Conservation (phyloP, 2,797 vertebrate genomes). For the Setipinna tenuifilis region DNA sequence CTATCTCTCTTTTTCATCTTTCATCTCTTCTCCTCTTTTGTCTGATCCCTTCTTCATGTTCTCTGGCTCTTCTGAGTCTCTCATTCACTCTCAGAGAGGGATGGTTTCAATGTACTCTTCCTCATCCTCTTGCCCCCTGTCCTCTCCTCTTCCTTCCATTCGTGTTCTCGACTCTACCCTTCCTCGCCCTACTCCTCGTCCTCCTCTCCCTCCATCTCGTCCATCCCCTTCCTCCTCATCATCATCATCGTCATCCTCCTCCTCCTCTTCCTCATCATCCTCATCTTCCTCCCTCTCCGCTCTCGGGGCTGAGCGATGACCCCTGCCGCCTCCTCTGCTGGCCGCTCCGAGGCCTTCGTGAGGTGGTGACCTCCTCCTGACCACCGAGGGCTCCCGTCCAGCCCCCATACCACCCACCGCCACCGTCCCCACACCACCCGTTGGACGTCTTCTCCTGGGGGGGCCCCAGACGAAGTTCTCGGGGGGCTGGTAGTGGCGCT, state of each 20-base stretch:
- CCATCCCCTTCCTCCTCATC: slow-evolving; percentile 16
- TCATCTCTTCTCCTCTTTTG: background rate
- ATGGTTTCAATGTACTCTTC: slow-evolving; percentile 62
- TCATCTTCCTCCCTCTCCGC: slow-evolving; percentile 63
- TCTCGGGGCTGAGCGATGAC: background rate
- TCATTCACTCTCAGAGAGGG: slow-evolving; percentile 55
- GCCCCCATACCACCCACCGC: slow-evolving; percentile 47
- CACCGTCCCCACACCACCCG: slow-evolving; percentile 61
- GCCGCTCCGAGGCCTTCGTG: slow-evolving; percentile 4
- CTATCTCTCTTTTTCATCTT: background rate
- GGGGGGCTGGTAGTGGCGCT: slow-evolving; percentile 84
- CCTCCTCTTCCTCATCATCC: slow-evolving; percentile 56
- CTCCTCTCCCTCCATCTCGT: slow-evolving; percentile 39
- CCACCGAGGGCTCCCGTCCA: background rate
- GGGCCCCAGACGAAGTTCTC: slow-evolving; percentile 97
- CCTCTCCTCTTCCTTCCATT: slow-evolving; percentile 20
- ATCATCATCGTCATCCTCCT: slow-evolving; percentile 54
- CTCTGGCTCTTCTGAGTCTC: slow-evolving; percentile 9
- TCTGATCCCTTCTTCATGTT: background rate
- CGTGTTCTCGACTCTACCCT: slow-evolving; percentile 34
- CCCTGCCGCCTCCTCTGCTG: background rate
- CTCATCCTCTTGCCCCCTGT: slow-evolving; percentile 50
- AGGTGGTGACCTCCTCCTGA: background rate
- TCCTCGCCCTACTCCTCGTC: slow-evolving; percentile 47
- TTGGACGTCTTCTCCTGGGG: slow-evolving; percentile 67